Evolutionary conservation across 2,888 invertebrate species (phyloP), one percentile per base, ranked within the genome.

Genomic region (Drosophila demipolita): DNA sequence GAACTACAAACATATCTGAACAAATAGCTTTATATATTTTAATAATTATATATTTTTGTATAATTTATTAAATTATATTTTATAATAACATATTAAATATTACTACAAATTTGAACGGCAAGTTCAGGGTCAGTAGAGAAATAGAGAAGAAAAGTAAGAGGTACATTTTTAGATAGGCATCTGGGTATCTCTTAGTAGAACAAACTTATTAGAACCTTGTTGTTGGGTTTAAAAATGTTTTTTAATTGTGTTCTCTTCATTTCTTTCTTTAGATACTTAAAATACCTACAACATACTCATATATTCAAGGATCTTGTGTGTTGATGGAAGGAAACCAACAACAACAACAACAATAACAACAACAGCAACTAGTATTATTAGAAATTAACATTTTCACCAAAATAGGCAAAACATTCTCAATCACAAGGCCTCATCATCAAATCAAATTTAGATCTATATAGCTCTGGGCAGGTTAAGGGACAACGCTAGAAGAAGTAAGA

Each of bases 381-480:
- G 86, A 65, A 65, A 70, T 70, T 73, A 63, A 66, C 50, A 69
- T 61, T 66, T 8, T 23, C 45, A 1, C 8, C 23, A 23, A 61
- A 59, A 33, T 29, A 29, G 29, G 58, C 42, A 54, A 36, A 29
- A 20, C 55, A 67, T 58, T 65, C 50, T 66, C 50, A 65, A 72
- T 65, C 61, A 57, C 66, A 66, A 63, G 64, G 60, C 73, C 76
- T 75, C 75, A 66, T 64, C 45, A 45, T 45, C 45, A 45, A 45
- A 45, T 23, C 50, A 63, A 62, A 66, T 74, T 65, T 53, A 59
- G 64, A 65, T 53, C 58, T 54, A 42, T 40, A 62, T 48, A 67
- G 66, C 65, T 78, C 79, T 83, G 82, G 78, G 88, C 90, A 89
- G 90, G 88, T 89, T 89, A 81, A 90, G 82, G 86, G 84, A 89